Evolutionary conservation across 1,140 invertebrate species (phyloP).

Genomic region (Macrosteles quadrilineatus): DNA sequence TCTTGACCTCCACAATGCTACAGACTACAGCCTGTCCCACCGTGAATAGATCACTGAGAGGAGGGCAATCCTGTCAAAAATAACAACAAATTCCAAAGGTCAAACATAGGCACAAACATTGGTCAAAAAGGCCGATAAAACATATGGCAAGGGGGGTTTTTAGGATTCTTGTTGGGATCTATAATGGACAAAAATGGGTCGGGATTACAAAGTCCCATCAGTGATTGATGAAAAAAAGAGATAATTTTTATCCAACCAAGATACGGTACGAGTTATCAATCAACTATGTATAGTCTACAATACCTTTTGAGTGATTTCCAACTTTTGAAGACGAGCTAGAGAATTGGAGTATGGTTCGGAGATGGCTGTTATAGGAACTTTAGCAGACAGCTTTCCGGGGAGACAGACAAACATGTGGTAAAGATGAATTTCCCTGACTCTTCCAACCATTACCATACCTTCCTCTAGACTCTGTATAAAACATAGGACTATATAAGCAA

Average conservation of each 20-base stretch:
- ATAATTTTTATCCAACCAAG: no score
- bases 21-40: background rate
- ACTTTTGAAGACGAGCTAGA: background rate
- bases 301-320: background rate
- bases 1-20: background rate
- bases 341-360: background rate
- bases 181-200: no score
- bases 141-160: no score
- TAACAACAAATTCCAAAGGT: no score
- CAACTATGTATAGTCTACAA: no score
- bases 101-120: no score
- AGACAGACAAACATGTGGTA: slow-evolving; percentile 5
- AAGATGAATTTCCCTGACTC: background rate
- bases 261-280: no score
- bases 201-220: no score
- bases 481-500: background rate
- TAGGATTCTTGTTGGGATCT: no score
- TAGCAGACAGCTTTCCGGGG: background rate
- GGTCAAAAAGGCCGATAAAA: no score
- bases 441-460: background rate
- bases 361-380: background rate
- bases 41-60: background rate
- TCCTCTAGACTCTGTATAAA: background rate
- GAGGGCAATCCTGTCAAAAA: background rate
- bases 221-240: no score